Conservation (phyloP, 2,113 vertebrate genomes). For the Tenebrosternarchus preto region DNA sequence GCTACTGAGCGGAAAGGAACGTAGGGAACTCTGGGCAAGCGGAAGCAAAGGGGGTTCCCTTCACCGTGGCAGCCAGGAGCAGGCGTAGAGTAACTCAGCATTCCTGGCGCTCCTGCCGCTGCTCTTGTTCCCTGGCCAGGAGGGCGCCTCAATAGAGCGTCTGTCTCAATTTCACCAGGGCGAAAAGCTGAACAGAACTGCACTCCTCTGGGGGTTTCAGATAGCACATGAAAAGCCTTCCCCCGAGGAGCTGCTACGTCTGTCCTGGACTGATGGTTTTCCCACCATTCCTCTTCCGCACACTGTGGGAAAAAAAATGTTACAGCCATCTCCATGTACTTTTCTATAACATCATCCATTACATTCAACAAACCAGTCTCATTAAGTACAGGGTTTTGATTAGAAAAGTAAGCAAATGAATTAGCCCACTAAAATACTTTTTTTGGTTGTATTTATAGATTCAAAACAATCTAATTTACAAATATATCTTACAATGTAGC, state of each 20-base stretch:
- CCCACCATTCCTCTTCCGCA: conserved; percentile 5
- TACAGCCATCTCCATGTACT: too few relatives aligned
- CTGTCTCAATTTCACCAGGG: conserved; percentile 26
- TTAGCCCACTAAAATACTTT: too few relatives aligned
- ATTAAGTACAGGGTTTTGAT: too few relatives aligned
- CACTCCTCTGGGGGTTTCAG: conserved; percentile 28
- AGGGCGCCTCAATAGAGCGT: not conserved
- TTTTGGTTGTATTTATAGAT: too few relatives aligned
- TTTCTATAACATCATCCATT: too few relatives aligned
- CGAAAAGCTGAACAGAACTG: conserved; percentile 31
- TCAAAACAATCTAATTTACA: too few relatives aligned
- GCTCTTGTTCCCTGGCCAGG: not conserved
- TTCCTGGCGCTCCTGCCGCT: not conserved
- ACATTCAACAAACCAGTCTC: too few relatives aligned
- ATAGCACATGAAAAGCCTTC: conserved; percentile 15
- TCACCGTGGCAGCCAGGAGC: not conserved
- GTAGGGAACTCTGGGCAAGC: not conserved
- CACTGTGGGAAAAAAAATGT: not conserved
- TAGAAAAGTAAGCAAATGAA: too few relatives aligned
- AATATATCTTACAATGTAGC: too few relatives aligned
- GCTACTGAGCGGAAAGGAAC: too few relatives aligned
- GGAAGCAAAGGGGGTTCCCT: not conserved
- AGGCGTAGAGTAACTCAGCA: conserved; percentile 26
- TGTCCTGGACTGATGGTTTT: not conserved
- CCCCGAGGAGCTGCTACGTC: conserved; percentile 11